Conservation (phyloP, 2,888 invertebrate species). For the Dermolepida albohirtum region DNA sequence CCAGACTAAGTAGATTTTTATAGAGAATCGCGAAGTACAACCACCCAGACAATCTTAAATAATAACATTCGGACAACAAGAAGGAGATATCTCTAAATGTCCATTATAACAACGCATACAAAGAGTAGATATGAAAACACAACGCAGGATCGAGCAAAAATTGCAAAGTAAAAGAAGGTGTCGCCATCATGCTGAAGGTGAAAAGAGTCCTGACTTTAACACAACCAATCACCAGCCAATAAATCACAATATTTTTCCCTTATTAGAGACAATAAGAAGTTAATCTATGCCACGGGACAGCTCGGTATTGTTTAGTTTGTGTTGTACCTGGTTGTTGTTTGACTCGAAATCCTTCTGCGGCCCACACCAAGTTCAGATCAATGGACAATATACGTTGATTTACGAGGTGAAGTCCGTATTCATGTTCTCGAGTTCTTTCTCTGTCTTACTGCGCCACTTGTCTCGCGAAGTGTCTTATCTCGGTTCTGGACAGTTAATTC, state of each 20-base stretch:
- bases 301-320: slow-evolving; percentile 42
- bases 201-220: slow-evolving; percentile 16
- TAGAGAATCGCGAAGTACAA: no score
- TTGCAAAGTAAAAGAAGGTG: slow-evolving; percentile 3
- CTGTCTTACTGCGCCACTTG: background rate
- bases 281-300: slow-evolving; percentile 43
- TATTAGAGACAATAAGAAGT: slow-evolving; percentile 46
- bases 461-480: no score
- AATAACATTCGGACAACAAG: no score
- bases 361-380: slow-evolving; percentile 42
- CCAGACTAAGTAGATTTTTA: no score
- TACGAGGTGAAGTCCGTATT: slow-evolving; percentile 50
- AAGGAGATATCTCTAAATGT: no score
- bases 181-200: background rate
- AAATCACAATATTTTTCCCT: slow-evolving; percentile 42
- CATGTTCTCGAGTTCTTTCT: background rate
- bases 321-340: slow-evolving; percentile 31
- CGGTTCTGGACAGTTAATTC: no score
- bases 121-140: no score
- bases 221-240: slow-evolving; percentile 34
- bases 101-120: no score
- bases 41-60: no score
- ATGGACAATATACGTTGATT: slow-evolving; percentile 52
- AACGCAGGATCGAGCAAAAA: no score
- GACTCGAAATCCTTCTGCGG: slow-evolving; percentile 34